phyloP scores from a whole-genome alignment of 2,113 vertebrate genomes.

The Cariama cristata region DNA sequence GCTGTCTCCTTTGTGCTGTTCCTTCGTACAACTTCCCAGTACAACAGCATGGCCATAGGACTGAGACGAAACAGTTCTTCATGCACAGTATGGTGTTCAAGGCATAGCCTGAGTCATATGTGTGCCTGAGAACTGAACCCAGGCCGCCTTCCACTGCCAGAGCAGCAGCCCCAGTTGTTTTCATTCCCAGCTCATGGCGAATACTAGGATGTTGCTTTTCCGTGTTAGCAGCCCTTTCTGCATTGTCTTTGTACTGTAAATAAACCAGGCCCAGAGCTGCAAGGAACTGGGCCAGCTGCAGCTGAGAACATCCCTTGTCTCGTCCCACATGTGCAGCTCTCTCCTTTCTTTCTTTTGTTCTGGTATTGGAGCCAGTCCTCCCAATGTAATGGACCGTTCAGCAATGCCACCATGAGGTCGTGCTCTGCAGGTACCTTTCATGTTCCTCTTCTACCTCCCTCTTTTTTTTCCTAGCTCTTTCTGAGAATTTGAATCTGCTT shows the following conservation, averaged over 20 bases:
- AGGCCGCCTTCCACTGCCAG: neutral
- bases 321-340: neutral
- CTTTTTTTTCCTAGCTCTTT: neutral
- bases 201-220: neutral
- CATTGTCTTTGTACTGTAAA: neutral
- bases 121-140: neutral
- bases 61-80: neutral
- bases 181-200: neutral
- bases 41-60: neutral
- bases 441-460: neutral
- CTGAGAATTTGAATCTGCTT: neutral
- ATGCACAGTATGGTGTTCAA: neutral
- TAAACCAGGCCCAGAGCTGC: neutral
- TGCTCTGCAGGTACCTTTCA: neutral
- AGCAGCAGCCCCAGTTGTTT: neutral
- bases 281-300: neutral
- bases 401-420: fast-evolving
- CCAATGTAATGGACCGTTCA: neutral
- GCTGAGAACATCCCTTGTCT: neutral
- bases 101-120: neutral
- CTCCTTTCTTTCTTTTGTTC: neutral
- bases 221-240: neutral
- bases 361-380: neutral
- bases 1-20: neutral
- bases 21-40: neutral